Percentiles rank a stretch among this genome's conserved stretches.
Evolutionary conservation across 1,140 invertebrate species (phyloP).

Genomic region (Cherax destructor): DNA sequence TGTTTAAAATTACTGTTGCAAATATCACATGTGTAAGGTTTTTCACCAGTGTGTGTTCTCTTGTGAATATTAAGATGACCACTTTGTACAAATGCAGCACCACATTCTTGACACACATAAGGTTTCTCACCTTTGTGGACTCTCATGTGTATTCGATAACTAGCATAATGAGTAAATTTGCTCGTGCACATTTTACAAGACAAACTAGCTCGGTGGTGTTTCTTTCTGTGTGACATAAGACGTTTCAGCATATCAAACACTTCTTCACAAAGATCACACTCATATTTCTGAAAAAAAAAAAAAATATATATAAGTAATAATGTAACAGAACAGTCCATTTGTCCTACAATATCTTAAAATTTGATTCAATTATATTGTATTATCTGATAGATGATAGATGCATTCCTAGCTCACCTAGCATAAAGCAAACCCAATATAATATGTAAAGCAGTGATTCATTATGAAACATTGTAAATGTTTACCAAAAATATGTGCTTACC

Average conservation of each 20-base stretch:
- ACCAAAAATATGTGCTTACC: too few relatives aligned
- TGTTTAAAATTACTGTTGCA: conserved; percentile 93
- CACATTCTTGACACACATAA: conserved; percentile 76
- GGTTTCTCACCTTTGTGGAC: conserved; percentile 77
- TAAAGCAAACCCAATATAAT: too few relatives aligned
- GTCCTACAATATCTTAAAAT: too few relatives aligned
- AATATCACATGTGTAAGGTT: conserved; percentile 89
- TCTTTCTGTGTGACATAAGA: conserved; percentile 55
- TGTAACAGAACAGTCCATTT: too few relatives aligned
- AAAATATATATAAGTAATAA: too few relatives aligned
- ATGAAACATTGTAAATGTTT: too few relatives aligned
- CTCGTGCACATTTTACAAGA: conserved; percentile 69
- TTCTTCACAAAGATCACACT: conserved; percentile 62
- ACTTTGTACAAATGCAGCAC: conserved; percentile 77
- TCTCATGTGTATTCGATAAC: conserved; percentile 77
- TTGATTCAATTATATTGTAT: too few relatives aligned
- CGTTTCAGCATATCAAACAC: conserved; percentile 59
- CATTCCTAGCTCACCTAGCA: too few relatives aligned
- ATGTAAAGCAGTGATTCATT: too few relatives aligned
- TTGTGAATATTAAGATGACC: conserved; percentile 92
- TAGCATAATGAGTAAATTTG: conserved; percentile 66
- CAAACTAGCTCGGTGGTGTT: conserved; percentile 56
- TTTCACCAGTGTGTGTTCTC: conserved; percentile 86
- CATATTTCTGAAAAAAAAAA: conserved; percentile 56
- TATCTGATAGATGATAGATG: too few relatives aligned